Conservation (phyloP, 2,113 vertebrate genomes). For the Columba livia region DNA sequence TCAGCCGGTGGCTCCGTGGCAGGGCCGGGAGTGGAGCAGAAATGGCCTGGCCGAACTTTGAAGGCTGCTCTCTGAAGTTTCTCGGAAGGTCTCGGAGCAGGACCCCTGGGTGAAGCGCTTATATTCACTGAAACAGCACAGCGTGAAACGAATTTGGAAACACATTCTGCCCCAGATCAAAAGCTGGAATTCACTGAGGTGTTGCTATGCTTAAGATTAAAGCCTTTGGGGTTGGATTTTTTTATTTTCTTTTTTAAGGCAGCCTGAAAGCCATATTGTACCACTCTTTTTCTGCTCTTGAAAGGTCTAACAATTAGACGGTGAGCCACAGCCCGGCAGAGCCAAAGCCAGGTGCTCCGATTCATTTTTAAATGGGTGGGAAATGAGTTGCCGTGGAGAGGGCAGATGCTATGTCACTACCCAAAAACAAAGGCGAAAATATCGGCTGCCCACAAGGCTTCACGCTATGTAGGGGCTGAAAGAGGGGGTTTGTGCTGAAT, state of each 20-base stretch:
- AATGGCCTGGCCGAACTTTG: background rate
- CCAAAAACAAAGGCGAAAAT: slow-evolving; percentile 44
- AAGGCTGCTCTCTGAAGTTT: background rate
- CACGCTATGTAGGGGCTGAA: accelerated
- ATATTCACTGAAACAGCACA: slow-evolving; percentile 56
- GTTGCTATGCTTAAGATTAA: slow-evolving; percentile 45
- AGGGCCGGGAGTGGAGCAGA: accelerated
- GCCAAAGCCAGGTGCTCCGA: slow-evolving; percentile 8
- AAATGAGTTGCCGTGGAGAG: slow-evolving; percentile 47
- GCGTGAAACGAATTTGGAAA: slow-evolving; percentile 60
- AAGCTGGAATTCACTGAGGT: slow-evolving; percentile 43
- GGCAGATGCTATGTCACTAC: slow-evolving; percentile 28
- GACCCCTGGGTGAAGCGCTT: background rate
- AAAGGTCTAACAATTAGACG: slow-evolving; percentile 33
- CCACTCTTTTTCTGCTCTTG: slow-evolving; percentile 6
- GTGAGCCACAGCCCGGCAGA: background rate
- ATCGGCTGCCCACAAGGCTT: slow-evolving; percentile 6
- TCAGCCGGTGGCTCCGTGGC: background rate
- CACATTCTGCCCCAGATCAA: slow-evolving; percentile 52
- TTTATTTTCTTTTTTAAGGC: background rate
- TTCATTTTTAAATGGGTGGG: slow-evolving; percentile 12
- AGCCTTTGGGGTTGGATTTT: background rate
- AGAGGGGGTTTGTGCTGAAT: background rate
- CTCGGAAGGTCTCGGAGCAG: background rate
- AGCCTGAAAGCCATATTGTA: slow-evolving; percentile 46